Conservation (phyloP, 2,797 vertebrate genomes). For the Nannoperca obscura region DNA sequence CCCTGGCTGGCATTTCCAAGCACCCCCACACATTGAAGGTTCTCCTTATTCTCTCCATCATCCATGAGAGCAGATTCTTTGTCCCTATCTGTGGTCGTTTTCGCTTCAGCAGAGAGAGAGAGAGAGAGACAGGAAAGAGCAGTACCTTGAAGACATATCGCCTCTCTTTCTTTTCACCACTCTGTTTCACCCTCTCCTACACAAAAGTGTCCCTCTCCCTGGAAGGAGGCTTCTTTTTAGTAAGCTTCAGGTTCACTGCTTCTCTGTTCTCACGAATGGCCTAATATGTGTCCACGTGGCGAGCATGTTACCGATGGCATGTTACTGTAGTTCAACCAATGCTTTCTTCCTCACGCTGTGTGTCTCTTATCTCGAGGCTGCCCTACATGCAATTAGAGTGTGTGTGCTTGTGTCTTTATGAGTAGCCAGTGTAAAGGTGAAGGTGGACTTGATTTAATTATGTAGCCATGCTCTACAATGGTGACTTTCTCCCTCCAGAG, state of each 20-base stretch:
- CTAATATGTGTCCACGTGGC: constrained; percentile 35
- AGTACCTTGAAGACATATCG: constrained; percentile 60
- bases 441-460: constrained; percentile 70
- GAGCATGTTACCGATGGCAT: constrained; percentile 39
- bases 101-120: constrained; percentile 53
- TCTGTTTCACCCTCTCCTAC: constrained; percentile 17
- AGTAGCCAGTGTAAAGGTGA: constrained; percentile 62
- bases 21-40: constrained; percentile 8
- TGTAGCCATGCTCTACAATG: constrained; percentile 30
- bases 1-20: neutral
- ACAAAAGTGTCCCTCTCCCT: constrained; percentile 43
- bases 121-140: constrained; percentile 44
- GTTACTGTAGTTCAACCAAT: constrained; percentile 18
- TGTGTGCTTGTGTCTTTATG: constrained; percentile 24
- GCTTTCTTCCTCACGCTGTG: constrained; percentile 18
- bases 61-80: constrained; percentile 58
- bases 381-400: constrained; percentile 23
- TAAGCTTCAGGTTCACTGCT: constrained; percentile 53
- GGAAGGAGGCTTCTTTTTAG: constrained; percentile 26
- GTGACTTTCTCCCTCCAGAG: constrained; percentile 31
- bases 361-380: constrained; percentile 43
- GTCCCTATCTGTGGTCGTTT: constrained; percentile 58
- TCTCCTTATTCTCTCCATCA: constrained; percentile 32
- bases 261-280: constrained; percentile 45
- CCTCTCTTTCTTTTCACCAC: constrained; percentile 37